phyloP scores from a whole-genome alignment of 37 sponge, comb jelly and placozoan species.

The Tethya wilhelma region DNA sequence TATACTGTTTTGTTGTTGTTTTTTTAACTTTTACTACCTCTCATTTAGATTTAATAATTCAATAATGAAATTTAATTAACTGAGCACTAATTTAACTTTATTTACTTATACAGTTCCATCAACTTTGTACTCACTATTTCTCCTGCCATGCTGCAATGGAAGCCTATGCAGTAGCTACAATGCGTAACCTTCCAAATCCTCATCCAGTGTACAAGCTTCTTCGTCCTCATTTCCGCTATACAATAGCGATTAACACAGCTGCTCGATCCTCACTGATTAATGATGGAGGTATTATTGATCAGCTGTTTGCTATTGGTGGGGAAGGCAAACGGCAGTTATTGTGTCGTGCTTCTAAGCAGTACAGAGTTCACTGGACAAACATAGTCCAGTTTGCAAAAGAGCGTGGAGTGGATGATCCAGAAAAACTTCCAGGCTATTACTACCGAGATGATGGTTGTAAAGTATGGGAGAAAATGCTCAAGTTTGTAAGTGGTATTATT shows the following conservation, averaged over 20 bases:
- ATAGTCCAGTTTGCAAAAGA: too few relatives aligned
- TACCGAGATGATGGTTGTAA: too few relatives aligned
- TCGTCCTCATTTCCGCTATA: constrained; percentile 65
- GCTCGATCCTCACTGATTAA: constrained; percentile 46
- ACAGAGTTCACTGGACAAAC: too few relatives aligned
- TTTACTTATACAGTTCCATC: constrained; percentile 50
- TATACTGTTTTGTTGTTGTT: too few relatives aligned
- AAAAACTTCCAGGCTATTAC: too few relatives aligned
- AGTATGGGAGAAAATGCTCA: too few relatives aligned
- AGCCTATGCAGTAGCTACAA: constrained; percentile 60
- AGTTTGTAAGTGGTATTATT: too few relatives aligned
- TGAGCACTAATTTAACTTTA: too few relatives aligned
- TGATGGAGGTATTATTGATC: constrained; percentile 50
- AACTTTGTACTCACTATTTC: constrained; percentile 72
- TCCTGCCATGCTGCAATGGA: constrained; percentile 79
- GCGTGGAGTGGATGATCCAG: too few relatives aligned
- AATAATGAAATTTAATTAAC: too few relatives aligned
- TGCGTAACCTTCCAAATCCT: constrained; percentile 61
- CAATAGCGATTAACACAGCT: constrained; percentile 72
- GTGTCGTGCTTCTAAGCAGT: constrained; percentile 2
- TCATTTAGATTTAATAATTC: too few relatives aligned
- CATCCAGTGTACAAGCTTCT: constrained; percentile 87
- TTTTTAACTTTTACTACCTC: too few relatives aligned
- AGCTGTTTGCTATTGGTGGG: constrained; percentile 54
- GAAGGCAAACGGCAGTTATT: constrained; percentile 30